phyloP scores from a whole-genome alignment of 2,113 vertebrate genomes.

The Onychostoma macrolepis region DNA sequence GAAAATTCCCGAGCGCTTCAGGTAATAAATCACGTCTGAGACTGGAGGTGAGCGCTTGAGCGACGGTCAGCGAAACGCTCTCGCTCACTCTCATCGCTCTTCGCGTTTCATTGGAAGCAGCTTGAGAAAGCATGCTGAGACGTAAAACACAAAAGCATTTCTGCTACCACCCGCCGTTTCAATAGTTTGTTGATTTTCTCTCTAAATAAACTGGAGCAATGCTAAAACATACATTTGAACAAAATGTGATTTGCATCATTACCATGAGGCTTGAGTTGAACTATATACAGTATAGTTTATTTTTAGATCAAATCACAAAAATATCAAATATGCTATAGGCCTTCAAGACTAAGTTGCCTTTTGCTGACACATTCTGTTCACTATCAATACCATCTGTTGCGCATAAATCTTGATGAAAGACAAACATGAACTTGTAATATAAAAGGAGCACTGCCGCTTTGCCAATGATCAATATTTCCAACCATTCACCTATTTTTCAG shows the following conservation, averaged over 20 bases:
- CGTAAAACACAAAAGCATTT: background rate
- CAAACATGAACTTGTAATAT: constrained; percentile 32
- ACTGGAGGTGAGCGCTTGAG: constrained; percentile 33
- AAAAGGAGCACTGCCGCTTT: background rate
- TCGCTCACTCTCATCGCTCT: background rate
- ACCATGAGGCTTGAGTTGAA: background rate
- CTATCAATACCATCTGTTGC: background rate
- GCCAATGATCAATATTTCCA: constrained; percentile 30
- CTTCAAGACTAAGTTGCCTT: background rate
- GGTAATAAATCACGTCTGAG: constrained; percentile 56
- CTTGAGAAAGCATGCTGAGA: constrained; percentile 12
- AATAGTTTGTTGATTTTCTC: background rate
- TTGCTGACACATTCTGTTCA: background rate
- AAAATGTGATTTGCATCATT: background rate
- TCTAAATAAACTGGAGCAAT: background rate
- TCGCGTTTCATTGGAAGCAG: background rate
- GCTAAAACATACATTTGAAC: background rate
- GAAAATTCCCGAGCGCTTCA: constrained; percentile 45
- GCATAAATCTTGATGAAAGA: constrained; percentile 6
- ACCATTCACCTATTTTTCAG: background rate
- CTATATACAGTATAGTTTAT: background rate
- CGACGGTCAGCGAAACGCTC: constrained; percentile 39
- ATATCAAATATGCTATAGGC: background rate
- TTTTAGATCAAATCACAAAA: too few relatives aligned
- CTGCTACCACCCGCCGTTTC: background rate